Conservation (phyloP, 2,113 vertebrate genomes). For the Arvicanthis niloticus region DNA sequence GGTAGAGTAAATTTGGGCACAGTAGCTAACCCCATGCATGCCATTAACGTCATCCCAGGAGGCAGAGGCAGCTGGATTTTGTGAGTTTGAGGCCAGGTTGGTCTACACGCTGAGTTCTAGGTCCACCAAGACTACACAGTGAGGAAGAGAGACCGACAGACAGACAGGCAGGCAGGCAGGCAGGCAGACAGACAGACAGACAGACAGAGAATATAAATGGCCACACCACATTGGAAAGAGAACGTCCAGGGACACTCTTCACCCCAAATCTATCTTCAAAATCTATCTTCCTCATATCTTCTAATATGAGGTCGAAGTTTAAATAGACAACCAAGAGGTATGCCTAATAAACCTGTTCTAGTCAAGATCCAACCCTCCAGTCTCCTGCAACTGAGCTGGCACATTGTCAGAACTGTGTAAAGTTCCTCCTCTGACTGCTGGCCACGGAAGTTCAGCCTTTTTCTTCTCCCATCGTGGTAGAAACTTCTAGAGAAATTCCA, state of each 20-base stretch:
- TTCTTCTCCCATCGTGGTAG: background rate
- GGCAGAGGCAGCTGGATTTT: background rate
- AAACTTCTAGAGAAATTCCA: background rate
- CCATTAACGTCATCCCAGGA: background rate
- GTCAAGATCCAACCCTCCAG: too few species aligned
- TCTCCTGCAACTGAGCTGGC: background rate
- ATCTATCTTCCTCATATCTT: too few species aligned
- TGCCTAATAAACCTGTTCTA: too few species aligned
- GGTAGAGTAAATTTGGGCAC: background rate
- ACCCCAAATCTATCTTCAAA: background rate
- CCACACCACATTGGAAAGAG: background rate
- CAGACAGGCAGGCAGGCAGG: rapidly evolving
- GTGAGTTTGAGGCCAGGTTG: background rate
- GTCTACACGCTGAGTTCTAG: background rate
- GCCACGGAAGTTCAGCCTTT: background rate
- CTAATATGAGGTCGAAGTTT: background rate
- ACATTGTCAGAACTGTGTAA: background rate
- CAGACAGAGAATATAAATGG: background rate
- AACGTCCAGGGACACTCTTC: background rate
- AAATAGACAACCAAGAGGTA: background rate
- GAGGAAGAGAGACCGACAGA: background rate
- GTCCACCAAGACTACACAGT: background rate
- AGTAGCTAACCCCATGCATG: background rate
- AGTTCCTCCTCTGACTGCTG: background rate
- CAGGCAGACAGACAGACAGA: rapidly evolving